These are phyloP conservation scores for Beaufortia kweichowensis DNA, from an alignment of 2,113 vertebrate species.

Conservation along the genomic window DNA sequence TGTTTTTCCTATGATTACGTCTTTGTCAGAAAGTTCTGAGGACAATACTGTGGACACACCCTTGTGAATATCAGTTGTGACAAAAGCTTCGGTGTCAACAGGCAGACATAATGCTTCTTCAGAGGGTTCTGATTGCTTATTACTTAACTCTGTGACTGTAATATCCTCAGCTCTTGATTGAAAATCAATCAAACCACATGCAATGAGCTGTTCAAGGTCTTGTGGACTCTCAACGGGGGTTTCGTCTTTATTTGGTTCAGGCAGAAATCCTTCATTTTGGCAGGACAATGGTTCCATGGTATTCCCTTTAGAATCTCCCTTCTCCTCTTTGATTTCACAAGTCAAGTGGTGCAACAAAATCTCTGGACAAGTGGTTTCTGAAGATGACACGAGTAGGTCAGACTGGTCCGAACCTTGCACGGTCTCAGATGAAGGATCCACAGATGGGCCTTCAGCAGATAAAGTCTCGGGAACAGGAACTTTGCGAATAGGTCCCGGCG, in stretches of 20 bases:
- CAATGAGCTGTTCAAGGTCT: not conserved
- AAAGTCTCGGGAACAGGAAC: slow-evolving; percentile 17
- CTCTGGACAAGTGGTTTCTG: slow-evolving; percentile 10
- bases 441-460: not conserved
- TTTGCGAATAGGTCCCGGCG: slow-evolving; percentile 34
- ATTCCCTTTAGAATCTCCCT: not conserved
- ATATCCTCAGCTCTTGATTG: not conserved
- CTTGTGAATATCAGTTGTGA: not conserved
- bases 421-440: not conserved
- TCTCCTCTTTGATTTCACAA: not conserved
- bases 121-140: not conserved
- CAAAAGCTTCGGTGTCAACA: not conserved
- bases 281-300: not conserved
- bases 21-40: not conserved
- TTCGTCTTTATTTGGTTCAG: not conserved
- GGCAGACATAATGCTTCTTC: not conserved
- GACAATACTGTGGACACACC: not conserved
- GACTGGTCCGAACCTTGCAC: not conserved
- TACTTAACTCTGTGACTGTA: not conserved
- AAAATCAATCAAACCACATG: too few species aligned
- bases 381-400: not conserved
- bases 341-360: not conserved
- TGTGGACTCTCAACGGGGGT: not conserved
- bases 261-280: not conserved
- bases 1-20: not conserved